Evolutionary conservation across 1,140 invertebrate species (phyloP).

Genomic region (Macrobrachium nipponense): DNA sequence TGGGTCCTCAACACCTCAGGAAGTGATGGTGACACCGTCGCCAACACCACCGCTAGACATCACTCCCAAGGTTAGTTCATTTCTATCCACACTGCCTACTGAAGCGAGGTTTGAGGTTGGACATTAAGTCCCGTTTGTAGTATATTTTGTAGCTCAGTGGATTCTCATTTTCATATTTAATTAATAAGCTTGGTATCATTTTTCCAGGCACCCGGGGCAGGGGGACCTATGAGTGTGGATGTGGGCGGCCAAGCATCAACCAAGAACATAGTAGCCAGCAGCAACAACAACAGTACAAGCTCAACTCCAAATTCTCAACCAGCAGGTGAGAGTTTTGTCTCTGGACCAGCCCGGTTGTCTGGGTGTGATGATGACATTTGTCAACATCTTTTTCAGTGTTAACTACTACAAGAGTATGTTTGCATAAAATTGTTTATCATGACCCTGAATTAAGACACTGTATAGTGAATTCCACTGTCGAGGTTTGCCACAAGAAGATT

Average conservation of each 20-base stretch:
- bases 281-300: slow-evolving; percentile 35
- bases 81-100: background rate
- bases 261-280: slow-evolving; percentile 27
- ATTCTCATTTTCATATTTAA: background rate
- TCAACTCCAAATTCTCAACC: slow-evolving; percentile 56
- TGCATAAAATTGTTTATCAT: too few species aligned
- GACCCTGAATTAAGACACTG: too few species aligned
- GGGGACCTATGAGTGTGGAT: slow-evolving; percentile 59
- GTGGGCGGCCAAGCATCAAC: slow-evolving; percentile 54
- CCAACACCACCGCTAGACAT: slow-evolving; percentile 56
- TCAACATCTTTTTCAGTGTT: too few species aligned
- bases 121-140: too few species aligned
- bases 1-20: slow-evolving; percentile 50
- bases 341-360: background rate
- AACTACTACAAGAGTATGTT: too few species aligned
- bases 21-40: slow-evolving; percentile 48
- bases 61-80: slow-evolving; percentile 39
- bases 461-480: too few species aligned
- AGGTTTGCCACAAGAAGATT: background rate
- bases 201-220: slow-evolving; percentile 55
- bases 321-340: slow-evolving; percentile 22
- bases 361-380: too few species aligned
- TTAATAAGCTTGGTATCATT: background rate
- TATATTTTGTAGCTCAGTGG: too few species aligned
- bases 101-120: background rate